phyloP scores from a whole-genome alignment of 2,113 vertebrate species.

The Sinosuthora webbiana region DNA sequence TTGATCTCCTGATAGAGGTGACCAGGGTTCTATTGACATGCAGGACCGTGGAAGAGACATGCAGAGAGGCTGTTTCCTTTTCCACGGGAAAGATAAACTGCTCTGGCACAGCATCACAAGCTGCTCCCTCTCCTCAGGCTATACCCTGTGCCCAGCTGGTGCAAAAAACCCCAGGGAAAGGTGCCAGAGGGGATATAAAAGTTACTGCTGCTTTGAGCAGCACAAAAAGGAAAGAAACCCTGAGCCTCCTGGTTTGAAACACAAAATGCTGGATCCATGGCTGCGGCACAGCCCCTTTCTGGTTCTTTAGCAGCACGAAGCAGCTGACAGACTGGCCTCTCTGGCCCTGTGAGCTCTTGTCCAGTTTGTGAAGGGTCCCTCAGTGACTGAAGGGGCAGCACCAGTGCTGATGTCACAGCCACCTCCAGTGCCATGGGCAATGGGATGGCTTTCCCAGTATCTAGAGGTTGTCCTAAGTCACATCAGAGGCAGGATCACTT shows the following conservation, averaged over 20 bases:
- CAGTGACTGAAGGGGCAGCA: accelerated
- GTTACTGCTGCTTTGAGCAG: neutral
- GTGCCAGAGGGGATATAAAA: neutral
- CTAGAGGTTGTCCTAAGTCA: neutral
- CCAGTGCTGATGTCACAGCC: accelerated
- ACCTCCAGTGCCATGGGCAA: neutral
- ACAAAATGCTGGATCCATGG: neutral
- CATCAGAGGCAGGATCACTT: neutral
- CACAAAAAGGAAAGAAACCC: neutral
- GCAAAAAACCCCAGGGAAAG: neutral
- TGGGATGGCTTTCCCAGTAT: accelerated
- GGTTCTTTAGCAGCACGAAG: neutral
- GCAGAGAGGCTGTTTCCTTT: neutral
- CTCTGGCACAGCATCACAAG: neutral
- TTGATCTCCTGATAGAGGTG: neutral
- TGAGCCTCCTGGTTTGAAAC: neutral
- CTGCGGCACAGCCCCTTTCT: neutral
- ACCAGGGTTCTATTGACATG: neutral
- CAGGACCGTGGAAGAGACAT: neutral
- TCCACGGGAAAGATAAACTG: accelerated
- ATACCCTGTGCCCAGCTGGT: neutral
- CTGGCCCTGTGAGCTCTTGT: neutral
- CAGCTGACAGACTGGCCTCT: neutral
- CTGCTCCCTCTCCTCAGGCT: neutral
- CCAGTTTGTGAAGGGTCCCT: neutral